A percentile compares a stretch with the other conserved stretches of the same genome.
phyloP scores from a whole-genome alignment of 2,113 vertebrate genomes.

The Oostethus manadensis region DNA sequence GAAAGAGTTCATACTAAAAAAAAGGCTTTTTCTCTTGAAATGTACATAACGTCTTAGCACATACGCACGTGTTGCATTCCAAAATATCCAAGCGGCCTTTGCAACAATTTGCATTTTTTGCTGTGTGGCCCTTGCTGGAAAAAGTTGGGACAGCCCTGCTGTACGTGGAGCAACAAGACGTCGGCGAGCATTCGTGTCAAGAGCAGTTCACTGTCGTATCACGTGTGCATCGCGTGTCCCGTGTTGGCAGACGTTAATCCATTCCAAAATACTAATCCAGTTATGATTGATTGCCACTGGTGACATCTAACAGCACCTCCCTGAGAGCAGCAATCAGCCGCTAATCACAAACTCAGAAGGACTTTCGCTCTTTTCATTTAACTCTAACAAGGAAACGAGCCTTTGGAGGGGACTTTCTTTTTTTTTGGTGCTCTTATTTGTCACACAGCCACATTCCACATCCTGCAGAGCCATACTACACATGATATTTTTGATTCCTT shows the following conservation, averaged over 20 bases:
- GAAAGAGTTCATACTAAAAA: too few relatives aligned
- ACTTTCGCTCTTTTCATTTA: slow-evolving; percentile 34
- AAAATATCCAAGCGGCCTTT: too few relatives aligned
- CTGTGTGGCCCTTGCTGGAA: too few relatives aligned
- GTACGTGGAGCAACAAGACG: background rate
- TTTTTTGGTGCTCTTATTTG: background rate
- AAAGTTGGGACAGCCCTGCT: too few relatives aligned
- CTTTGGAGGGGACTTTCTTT: slow-evolving; percentile 5
- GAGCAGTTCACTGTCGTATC: background rate
- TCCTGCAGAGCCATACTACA: too few relatives aligned
- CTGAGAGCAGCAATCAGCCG: slow-evolving; percentile 7
- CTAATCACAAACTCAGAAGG: slow-evolving; percentile 1
- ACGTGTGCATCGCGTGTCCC: background rate
- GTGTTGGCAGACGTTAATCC: background rate
- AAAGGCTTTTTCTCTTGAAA: too few relatives aligned
- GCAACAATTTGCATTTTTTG: too few relatives aligned
- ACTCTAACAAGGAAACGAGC: slow-evolving; percentile 21
- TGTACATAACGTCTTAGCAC: too few relatives aligned
- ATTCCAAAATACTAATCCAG: slow-evolving; percentile 5
- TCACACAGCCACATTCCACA: background rate
- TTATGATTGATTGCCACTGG: slow-evolving; percentile 4
- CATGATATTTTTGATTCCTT: too few relatives aligned
- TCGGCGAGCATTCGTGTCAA: background rate
- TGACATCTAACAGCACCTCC: background rate
- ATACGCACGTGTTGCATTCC: too few relatives aligned